phyloP scores from a whole-genome alignment of 2,888 invertebrate species.

The Plebejus argus region DNA sequence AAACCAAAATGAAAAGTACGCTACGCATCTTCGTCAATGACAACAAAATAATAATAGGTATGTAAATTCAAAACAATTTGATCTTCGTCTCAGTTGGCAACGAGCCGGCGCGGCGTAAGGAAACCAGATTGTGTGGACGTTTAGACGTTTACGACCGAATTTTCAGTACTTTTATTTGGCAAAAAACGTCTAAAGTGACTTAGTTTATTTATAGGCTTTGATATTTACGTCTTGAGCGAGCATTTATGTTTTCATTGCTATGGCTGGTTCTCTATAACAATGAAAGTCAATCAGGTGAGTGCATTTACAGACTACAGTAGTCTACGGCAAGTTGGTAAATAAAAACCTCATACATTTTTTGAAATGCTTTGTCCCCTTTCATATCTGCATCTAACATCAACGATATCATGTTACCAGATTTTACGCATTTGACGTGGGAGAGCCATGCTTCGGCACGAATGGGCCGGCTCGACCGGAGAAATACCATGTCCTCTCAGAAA shows the following conservation, averaged over 20 bases:
- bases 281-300: too few species aligned
- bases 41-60: slow-evolving; percentile 10
- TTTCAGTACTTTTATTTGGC: background rate
- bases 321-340: too few species aligned
- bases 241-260: background rate
- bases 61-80: slow-evolving; percentile 12
- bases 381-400: background rate
- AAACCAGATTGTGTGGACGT: slow-evolving; percentile 24
- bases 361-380: too few species aligned
- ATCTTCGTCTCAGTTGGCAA: slow-evolving; percentile 25
- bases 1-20: slow-evolving; percentile 37
- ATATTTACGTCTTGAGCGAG: background rate
- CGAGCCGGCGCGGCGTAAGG: slow-evolving; percentile 5
- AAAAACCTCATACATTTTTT: too few species aligned
- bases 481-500: too few species aligned
- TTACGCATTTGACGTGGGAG: too few species aligned
- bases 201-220: background rate
- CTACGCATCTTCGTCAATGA: slow-evolving; percentile 38
- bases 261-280: background rate
- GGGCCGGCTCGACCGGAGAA: too few species aligned
- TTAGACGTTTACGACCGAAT: slow-evolving; percentile 3
- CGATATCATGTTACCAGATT: background rate
- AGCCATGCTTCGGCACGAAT: too few species aligned
- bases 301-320: too few species aligned
- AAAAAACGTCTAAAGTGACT: background rate